Base-by-base conservation (phyloP, 2,888 invertebrate genomes). In the Drosophila birchii region DNA sequence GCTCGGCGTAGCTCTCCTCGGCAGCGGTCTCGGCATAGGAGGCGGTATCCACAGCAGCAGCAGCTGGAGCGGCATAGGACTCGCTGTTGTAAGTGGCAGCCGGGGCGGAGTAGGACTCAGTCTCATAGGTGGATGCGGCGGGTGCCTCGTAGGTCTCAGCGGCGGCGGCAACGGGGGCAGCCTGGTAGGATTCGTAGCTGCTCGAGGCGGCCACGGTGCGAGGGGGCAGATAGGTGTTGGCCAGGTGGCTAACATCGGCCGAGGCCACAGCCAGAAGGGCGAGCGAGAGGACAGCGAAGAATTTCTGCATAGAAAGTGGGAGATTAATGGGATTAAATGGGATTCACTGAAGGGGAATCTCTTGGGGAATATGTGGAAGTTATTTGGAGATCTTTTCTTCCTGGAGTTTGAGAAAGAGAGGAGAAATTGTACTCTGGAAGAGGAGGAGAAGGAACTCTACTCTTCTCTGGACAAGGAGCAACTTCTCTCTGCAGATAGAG, bases 181-280 rank as follows among this genome's bases (percentile, higher is more conserved):
- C 64, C 62, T 63, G 69, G 62, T 56, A 58, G 29, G 63, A 62
- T 47, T 72, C 54, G 62, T 70, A 75, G 73, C 41, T 78, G 74
- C 34, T 51, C 26, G 78, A 63, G 49, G 78, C 79, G 7, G 70
- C 76, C 0, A 26, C 72, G 1, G 67, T 45, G 16, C 43, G 62
- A 2, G 86, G 86, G 18, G 86, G 84, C 76, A 89, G 69, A 44
- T 88, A 84, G 44, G 76, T 80, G 58, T 80, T 76, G 73, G 60
- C 56, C 78, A 81, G 47, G 57, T 88, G 81, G 76, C 81, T 85
- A 14, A 88, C 87, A 85, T 86, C 86, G 36, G 77, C 86, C 53
- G 79, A 69, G 56, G 75, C 79, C 55, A 88, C 20, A 2, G 89
- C 79, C 71, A 88, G 47, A 7, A 88, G 73, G 71, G 86, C 84